Percentiles rank a stretch among this genome's conserved stretches.
phyloP scores from a whole-genome alignment of 2,113 vertebrate genomes.

The Prochilodus magdalenae region DNA sequence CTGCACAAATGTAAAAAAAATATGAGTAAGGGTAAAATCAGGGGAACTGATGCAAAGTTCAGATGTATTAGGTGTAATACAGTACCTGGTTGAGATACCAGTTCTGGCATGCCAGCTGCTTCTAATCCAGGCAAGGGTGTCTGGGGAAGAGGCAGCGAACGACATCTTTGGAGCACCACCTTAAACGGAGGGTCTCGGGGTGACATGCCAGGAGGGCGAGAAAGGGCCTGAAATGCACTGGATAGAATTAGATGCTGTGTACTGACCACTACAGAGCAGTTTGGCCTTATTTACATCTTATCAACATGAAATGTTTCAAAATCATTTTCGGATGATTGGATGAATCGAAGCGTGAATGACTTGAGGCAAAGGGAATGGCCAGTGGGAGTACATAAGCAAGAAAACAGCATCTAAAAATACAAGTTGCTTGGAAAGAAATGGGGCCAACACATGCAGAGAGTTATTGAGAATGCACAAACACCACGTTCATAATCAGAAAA shows the following conservation, averaged over 20 bases:
- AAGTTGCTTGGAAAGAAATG: constrained; percentile 48
- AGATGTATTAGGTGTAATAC: background rate
- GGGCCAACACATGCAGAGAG: constrained; percentile 57
- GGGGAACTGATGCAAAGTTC: too few relatives aligned
- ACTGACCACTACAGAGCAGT: constrained; percentile 10
- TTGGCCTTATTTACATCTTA: background rate
- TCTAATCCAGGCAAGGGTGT: constrained; percentile 79
- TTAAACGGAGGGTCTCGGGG: constrained; percentile 79
- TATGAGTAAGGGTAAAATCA: too few relatives aligned
- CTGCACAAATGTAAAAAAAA: too few relatives aligned
- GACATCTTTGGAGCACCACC: constrained; percentile 83
- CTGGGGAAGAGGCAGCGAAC: constrained; percentile 83
- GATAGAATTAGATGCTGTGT: constrained; percentile 63
- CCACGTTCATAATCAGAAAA: constrained; percentile 49
- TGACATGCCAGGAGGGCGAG: constrained; percentile 76
- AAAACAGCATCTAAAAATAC: constrained; percentile 64
- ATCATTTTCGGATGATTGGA: background rate
- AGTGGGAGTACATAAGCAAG: constrained; percentile 45
- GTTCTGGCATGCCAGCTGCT: constrained; percentile 73
- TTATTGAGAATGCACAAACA: constrained; percentile 61
- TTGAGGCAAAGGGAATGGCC: constrained; percentile 19
- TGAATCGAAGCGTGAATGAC: constrained; percentile 14
- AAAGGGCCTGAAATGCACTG: constrained; percentile 77
- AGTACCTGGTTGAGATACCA: constrained; percentile 76
- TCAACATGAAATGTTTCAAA: background rate